Evolutionary conservation across 2,797 vertebrate species (phyloP).

Genomic region (Pelodytes ibericus): DNA sequence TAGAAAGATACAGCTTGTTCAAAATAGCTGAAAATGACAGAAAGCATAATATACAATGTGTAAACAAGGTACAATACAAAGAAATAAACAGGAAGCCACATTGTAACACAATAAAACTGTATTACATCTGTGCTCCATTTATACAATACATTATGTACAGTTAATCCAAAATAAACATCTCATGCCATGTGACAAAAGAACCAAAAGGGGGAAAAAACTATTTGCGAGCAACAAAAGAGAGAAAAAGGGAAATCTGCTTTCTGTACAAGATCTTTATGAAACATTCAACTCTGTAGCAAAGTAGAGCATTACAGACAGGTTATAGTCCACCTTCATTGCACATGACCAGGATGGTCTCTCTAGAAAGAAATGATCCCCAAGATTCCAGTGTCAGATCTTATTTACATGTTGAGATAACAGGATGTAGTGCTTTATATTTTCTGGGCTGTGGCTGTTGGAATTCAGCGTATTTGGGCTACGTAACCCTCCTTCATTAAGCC

Average conservation of each 20-base stretch:
- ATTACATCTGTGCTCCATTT: slow-evolving; percentile 99
- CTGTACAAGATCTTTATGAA: slow-evolving; percentile 84
- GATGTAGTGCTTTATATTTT: slow-evolving; percentile 78
- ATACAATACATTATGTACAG: slow-evolving; percentile 98
- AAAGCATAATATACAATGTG: slow-evolving; percentile 79
- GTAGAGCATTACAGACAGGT: slow-evolving; percentile 72
- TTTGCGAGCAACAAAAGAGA: background rate
- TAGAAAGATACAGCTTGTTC: slow-evolving; percentile 81
- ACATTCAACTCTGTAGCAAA: slow-evolving; percentile 78
- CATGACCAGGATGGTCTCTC: slow-evolving; percentile 70
- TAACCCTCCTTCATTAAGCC: slow-evolving; percentile 95
- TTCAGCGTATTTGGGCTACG: slow-evolving; percentile 94
- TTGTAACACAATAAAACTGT: slow-evolving; percentile 99
- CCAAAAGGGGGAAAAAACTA: slow-evolving; percentile 43
- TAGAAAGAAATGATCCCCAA: slow-evolving; percentile 89
- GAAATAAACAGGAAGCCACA: slow-evolving; percentile 76
- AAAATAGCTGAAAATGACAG: slow-evolving; percentile 80
- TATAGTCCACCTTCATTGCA: slow-evolving; percentile 69
- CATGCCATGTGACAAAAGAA: slow-evolving; percentile 88
- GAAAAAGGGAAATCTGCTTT: slow-evolving; percentile 71
- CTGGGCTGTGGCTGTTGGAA: slow-evolving; percentile 35
- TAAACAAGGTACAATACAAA: slow-evolving; percentile 82
- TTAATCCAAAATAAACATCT: slow-evolving; percentile 95
- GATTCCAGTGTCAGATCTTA: slow-evolving; percentile 78
- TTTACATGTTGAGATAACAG: slow-evolving; percentile 86